Percentiles rank a stretch among this genome's conserved stretches.
Conservation (phyloP, 2,888 invertebrate species). For the Dione vanillae region DNA sequence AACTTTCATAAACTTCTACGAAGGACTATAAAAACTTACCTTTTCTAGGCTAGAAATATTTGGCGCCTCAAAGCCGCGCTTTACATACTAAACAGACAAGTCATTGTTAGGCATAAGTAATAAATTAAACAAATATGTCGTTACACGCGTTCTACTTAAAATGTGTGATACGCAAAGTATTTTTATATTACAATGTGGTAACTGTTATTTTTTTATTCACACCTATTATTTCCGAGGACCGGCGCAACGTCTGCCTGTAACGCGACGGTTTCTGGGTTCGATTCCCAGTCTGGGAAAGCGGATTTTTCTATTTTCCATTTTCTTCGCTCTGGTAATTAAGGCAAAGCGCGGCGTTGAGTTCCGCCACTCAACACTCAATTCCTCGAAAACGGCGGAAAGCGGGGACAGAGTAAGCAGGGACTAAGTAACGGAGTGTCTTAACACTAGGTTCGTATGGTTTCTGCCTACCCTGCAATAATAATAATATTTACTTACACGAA, state of each 20-base stretch:
- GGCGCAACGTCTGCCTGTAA: too few relatives aligned
- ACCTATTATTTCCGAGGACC: too few relatives aligned
- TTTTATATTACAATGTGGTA: slow-evolving; percentile 14
- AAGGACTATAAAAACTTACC: slow-evolving; percentile 28
- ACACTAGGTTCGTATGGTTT: too few relatives aligned
- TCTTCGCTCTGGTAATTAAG: neutral
- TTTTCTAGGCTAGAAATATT: slow-evolving; percentile 38
- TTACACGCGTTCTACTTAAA: slow-evolving; percentile 29
- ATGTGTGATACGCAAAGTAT: slow-evolving; percentile 21
- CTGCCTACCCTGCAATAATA: too few relatives aligned
- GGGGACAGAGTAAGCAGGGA: too few relatives aligned
- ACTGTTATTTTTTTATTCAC: slow-evolving; percentile 10
- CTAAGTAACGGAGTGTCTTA: too few relatives aligned
- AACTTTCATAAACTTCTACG: slow-evolving; percentile 30
- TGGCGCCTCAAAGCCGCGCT: slow-evolving; percentile 38
- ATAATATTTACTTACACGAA: too few relatives aligned
- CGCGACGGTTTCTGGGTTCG: neutral
- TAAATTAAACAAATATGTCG: slow-evolving; percentile 44
- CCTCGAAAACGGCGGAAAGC: too few relatives aligned
- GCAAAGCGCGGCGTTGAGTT: too few relatives aligned
- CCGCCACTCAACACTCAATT: too few relatives aligned
- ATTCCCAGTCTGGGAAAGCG: neutral
- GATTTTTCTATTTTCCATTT: neutral
- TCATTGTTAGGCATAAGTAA: slow-evolving; percentile 44
- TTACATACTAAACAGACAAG: slow-evolving; percentile 45